Percentiles rank a stretch among this genome's conserved stretches.
Conservation (phyloP, 2,888 invertebrate species). For the Campoplex capitator region DNA sequence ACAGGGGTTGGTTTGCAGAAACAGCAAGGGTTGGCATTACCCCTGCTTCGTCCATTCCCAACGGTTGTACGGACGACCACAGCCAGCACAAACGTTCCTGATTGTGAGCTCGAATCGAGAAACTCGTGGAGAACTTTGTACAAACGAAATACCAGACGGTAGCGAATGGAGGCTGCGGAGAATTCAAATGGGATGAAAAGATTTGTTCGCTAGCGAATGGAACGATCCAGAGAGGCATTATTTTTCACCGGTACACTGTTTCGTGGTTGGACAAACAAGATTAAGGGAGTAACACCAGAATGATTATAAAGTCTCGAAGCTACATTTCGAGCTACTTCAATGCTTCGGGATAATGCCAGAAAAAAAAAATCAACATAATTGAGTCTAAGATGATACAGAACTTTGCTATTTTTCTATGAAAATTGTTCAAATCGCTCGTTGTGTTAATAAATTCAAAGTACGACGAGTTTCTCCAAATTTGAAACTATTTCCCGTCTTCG, state of each 20-base stretch:
- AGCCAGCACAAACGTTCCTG: slow-evolving; percentile 48
- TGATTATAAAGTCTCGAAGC: not conserved
- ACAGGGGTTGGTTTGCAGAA: slow-evolving; percentile 45
- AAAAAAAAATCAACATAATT: not conserved
- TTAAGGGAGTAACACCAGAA: not conserved
- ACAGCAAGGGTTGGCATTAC: slow-evolving; percentile 46
- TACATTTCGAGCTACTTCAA: not conserved
- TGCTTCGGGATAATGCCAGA: not conserved
- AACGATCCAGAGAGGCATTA: slow-evolving; percentile 17
- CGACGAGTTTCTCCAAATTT: not conserved
- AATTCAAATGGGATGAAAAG: slow-evolving; percentile 42
- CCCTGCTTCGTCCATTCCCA: slow-evolving; percentile 24
- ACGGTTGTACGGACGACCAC: slow-evolving; percentile 32
- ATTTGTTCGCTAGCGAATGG: slow-evolving; percentile 21
- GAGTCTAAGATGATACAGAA: not conserved
- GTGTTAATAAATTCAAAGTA: not conserved
- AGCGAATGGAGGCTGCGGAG: slow-evolving; percentile 22
- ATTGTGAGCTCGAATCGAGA: slow-evolving; percentile 54
- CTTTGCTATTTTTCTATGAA: not conserved
- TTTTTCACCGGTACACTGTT: slow-evolving; percentile 16
- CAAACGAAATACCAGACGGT: slow-evolving; percentile 22
- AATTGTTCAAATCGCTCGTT: not conserved
- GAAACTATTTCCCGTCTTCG: not conserved
- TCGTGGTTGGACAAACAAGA: not conserved
- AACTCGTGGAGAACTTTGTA: slow-evolving; percentile 36